Conservation (phyloP, 2,888 invertebrate genomes). For the Pachydiplax longipennis region DNA sequence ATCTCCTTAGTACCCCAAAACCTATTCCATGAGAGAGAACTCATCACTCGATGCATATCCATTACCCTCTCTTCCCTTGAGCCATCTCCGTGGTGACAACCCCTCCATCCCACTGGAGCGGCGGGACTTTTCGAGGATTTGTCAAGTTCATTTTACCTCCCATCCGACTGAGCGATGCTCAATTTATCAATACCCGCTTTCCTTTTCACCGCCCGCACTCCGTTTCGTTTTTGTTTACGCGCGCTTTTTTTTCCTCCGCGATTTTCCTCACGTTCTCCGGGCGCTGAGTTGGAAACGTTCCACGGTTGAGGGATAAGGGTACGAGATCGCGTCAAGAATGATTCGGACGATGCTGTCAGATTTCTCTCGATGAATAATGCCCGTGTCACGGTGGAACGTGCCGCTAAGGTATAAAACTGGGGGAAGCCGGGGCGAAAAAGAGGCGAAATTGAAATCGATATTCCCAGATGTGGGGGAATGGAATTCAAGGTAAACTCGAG, state of each 20-base stretch:
- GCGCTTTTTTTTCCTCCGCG: not conserved
- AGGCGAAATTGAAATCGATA: not conserved
- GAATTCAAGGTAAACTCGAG: no score
- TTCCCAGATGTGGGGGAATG: not conserved
- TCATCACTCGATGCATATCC: slow-evolving; percentile 18
- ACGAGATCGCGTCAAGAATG: not conserved
- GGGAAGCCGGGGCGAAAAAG: not conserved
- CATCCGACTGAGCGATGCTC: not conserved
- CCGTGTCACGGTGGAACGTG: not conserved
- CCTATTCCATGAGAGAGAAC: slow-evolving; percentile 1
- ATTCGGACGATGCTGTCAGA: not conserved
- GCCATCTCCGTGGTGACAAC: not conserved
- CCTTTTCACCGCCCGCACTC: not conserved
- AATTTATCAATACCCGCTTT: not conserved
- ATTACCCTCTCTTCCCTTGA: not conserved
- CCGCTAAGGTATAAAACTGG: not conserved
- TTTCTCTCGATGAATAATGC: not conserved
- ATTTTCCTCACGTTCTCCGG: not conserved
- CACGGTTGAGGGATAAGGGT: not conserved
- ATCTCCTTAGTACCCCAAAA: not conserved
- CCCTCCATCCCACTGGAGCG: not conserved
- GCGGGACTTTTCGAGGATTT: not conserved
- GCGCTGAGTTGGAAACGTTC: not conserved
- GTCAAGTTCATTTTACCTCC: slow-evolving; percentile 1
- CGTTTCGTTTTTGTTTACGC: not conserved